Percentiles rank a stretch among this genome's conserved stretches.
These are phyloP conservation scores for Cotesia chilonis DNA, from an alignment of 1,140 invertebrate genomes.

Conservation along the genomic window DNA sequence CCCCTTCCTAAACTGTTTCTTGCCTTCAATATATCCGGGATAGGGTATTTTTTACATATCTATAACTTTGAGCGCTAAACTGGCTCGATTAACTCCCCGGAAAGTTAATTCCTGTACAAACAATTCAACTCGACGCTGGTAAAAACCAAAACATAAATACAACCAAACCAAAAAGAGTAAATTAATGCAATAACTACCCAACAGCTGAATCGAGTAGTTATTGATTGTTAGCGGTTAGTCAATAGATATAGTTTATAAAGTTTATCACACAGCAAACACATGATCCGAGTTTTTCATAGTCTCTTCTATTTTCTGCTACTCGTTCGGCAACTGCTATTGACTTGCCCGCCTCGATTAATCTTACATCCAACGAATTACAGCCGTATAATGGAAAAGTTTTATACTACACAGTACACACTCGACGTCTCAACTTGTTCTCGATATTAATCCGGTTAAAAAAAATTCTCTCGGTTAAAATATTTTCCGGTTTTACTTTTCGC, in stretches of 20 bases:
- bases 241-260: too few relatives aligned
- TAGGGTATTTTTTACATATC: too few relatives aligned
- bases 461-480: too few relatives aligned
- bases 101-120: neutral
- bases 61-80: too few relatives aligned
- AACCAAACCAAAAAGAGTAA: too few relatives aligned
- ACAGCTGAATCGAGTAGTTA: too few relatives aligned
- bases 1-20: neutral
- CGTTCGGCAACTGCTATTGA: constrained; percentile 19
- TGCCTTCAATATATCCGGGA: too few relatives aligned
- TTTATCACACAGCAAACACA: neutral
- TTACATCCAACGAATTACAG: constrained; percentile 22
- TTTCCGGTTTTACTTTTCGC: too few relatives aligned
- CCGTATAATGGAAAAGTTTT: constrained; percentile 12
- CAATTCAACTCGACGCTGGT: neutral
- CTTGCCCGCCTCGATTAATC: constrained; percentile 23
- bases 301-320: neutral
- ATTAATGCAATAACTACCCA: too few relatives aligned
- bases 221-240: too few relatives aligned
- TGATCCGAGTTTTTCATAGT: neutral
- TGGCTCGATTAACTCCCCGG: too few relatives aligned
- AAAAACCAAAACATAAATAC: neutral
- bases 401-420: neutral
- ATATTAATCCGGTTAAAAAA: too few relatives aligned
- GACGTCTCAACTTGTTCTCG: neutral